A percentile compares a stretch with the other conserved stretches of the same genome.
phyloP scores from a whole-genome alignment of 2,113 vertebrate genomes.

The Psittacula cyanocephala region DNA sequence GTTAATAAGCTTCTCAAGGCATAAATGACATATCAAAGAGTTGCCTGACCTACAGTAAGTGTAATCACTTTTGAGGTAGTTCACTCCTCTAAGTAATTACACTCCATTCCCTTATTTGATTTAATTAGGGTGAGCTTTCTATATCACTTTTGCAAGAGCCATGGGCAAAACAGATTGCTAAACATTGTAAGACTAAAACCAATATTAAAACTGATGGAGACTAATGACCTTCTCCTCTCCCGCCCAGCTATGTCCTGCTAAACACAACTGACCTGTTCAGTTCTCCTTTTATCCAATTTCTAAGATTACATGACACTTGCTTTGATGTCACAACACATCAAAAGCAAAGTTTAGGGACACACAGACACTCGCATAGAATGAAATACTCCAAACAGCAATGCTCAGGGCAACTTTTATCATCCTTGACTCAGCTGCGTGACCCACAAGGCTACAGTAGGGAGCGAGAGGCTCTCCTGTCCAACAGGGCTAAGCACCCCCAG shows the following conservation, averaged over 20 bases:
- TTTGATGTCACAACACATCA: background rate
- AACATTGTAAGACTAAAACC: background rate
- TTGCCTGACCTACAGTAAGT: background rate
- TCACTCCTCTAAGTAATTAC: background rate
- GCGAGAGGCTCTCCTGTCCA: rapidly evolving
- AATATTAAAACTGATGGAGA: background rate
- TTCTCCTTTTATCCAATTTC: background rate
- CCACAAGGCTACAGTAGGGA: background rate
- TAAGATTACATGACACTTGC: background rate
- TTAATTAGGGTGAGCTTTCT: background rate
- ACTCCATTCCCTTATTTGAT: background rate
- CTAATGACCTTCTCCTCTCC: background rate
- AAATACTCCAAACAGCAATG: background rate
- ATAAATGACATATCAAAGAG: background rate
- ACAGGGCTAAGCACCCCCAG: background rate
- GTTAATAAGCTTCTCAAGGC: background rate
- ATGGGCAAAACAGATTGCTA: background rate
- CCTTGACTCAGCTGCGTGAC: rapidly evolving
- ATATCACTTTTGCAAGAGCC: background rate
- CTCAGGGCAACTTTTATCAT: background rate
- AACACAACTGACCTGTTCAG: background rate
- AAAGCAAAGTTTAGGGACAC: background rate
- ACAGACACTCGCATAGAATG: rapidly evolving
- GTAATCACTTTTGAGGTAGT: background rate
- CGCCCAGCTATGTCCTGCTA: rapidly evolving